Evolutionary conservation across 1,140 invertebrate genomes (phyloP), one percentile per base, ranked within the genome.

Genomic region (Dryas iulia): DNA sequence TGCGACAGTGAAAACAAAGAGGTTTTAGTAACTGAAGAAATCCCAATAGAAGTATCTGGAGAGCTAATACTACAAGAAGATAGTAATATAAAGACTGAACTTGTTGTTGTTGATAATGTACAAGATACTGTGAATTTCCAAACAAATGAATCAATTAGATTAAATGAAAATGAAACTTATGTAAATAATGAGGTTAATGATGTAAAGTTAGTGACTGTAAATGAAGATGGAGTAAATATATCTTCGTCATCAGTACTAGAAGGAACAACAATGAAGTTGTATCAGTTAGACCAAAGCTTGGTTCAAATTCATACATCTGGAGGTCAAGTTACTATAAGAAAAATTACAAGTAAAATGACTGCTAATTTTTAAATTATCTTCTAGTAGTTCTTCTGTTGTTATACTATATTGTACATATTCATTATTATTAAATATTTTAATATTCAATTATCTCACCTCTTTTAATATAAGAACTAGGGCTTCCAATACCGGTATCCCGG

Each of bases 221-320:
- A 81, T 47, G 75, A 72, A 28, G 69, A 71, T 57, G 83, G 74
- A 18, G 66, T 84, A 12, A 84, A 81, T 57, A 69, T 74, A 54
- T 68, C 75, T 0, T 71, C 73, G 0, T 57, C 71, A 1, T 54
- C 71, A 0, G 14, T 74, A 14, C 58, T 86, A 59, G 82, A 89
- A 30, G 77, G 81, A 14, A 79, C 79, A 12, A 81, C 78, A 10
- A 80, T 88, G 6, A 90, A 89, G 71, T 63, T 91, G 11, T 90
- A 87, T 67, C 81, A 90, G 39, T 72, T 90, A n/a, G 85, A 90
- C 64, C 84, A 89, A 62, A 87, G 78, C 63, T 72, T 88, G 66
- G 69, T 90, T 8, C 83, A 86, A 68, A 86, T 90, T 67, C 81
- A 87, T 52, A 80, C 76, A 65, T 67, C 82, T 5, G 76, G 74